Conservation (phyloP, 2,888 invertebrate genomes). For the Agrypnus murinus region DNA sequence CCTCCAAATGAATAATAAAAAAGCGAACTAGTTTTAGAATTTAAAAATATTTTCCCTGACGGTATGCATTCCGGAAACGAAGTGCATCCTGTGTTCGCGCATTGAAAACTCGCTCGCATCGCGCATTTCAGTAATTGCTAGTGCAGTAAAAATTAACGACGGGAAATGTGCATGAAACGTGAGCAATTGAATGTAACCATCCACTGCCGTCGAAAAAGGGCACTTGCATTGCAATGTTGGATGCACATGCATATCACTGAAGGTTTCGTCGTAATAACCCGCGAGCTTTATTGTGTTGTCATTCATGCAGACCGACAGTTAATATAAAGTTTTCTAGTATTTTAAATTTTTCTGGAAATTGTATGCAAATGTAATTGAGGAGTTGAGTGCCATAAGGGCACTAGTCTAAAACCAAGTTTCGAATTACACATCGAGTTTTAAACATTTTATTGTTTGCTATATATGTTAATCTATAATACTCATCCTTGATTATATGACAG, state of each 20-base stretch:
- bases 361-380: no score
- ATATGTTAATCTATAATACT: no score
- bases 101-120: slow-evolving; percentile 51
- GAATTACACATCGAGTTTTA: no score
- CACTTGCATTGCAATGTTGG: slow-evolving; percentile 45
- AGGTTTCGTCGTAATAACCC: no score
- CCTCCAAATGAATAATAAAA: neutral
- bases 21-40: slow-evolving; percentile 9
- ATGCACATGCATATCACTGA: slow-evolving; percentile 57
- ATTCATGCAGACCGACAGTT: no score
- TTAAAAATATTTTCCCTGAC: slow-evolving; percentile 46
- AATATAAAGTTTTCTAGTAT: no score
- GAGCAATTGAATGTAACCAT: slow-evolving; percentile 69
- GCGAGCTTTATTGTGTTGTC: no score
- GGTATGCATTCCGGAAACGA: slow-evolving; percentile 43
- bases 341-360: no score
- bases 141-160: slow-evolving; percentile 71
- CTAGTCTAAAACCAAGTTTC: no score
- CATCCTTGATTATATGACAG: no score
- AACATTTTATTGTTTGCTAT: no score
- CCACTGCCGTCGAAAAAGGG: slow-evolving; percentile 63
- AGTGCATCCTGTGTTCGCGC: slow-evolving; percentile 49
- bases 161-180: slow-evolving; percentile 70
- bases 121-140: slow-evolving; percentile 67
- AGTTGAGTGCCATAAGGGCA: no score